Conservation (phyloP, 2,797 vertebrate species). For the Amphiprion clarkii region DNA sequence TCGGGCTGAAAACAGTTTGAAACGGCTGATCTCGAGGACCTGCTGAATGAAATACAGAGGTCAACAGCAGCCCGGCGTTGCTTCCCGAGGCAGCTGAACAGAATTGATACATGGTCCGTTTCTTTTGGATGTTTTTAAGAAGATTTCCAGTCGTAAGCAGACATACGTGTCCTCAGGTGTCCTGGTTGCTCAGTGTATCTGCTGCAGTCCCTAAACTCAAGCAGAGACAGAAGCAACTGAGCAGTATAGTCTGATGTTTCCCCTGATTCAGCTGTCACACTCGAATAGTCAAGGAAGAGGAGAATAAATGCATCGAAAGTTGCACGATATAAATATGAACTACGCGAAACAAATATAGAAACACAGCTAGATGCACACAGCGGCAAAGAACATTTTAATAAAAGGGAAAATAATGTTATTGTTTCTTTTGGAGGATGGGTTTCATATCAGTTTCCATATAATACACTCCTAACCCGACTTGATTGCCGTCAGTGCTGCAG, state of each 20-base stretch:
- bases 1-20: slow-evolving; percentile 36
- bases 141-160: slow-evolving; percentile 38
- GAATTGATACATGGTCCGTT: slow-evolving; percentile 2
- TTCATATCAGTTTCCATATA: neutral
- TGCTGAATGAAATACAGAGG: slow-evolving; percentile 28
- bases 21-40: slow-evolving; percentile 33
- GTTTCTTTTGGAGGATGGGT: neutral
- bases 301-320: slow-evolving; percentile 30
- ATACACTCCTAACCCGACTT: neutral
- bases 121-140: slow-evolving; percentile 5
- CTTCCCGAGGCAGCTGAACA: slow-evolving; percentile 9
- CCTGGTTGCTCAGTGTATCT: slow-evolving; percentile 19
- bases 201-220: slow-evolving; percentile 21
- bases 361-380: neutral
- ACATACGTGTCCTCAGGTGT: slow-evolving; percentile 21
- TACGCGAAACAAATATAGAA: slow-evolving; percentile 12
- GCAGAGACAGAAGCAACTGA: slow-evolving; percentile 33
- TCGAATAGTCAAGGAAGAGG: slow-evolving; percentile 19
- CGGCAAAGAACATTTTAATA: slow-evolving; percentile 1
- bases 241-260: slow-evolving; percentile 35
- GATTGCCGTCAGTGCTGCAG: neutral
- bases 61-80: slow-evolving; percentile 15
- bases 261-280: slow-evolving; percentile 47
- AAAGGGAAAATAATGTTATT: neutral
- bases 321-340: slow-evolving; percentile 35